Percentiles rank a stretch among this genome's conserved stretches.
Conservation (phyloP, 1,140 invertebrate genomes). For the Pseudomyrmex cubaensis region DNA sequence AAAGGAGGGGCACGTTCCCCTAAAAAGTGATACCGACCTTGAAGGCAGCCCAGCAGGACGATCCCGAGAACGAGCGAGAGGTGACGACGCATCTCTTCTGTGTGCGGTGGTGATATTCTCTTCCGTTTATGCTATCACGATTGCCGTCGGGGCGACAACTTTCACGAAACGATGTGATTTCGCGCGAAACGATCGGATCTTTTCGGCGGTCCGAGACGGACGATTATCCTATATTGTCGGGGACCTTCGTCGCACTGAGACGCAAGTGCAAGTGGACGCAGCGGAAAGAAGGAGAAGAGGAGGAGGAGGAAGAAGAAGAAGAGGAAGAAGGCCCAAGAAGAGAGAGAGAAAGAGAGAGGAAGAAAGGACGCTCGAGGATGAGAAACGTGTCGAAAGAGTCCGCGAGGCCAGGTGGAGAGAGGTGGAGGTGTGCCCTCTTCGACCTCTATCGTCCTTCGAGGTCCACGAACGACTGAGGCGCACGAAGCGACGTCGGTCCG, state of each 20-base stretch:
- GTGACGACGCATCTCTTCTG: slow-evolving; percentile 79
- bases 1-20: too few relatives aligned
- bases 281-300: slow-evolving; percentile 47
- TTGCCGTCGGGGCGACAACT: slow-evolving; percentile 18
- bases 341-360: slow-evolving; percentile 35
- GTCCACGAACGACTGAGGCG: slow-evolving; percentile 84
- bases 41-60: slow-evolving; percentile 80
- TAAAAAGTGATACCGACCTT: slow-evolving; percentile 79
- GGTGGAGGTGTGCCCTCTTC: slow-evolving; percentile 82
- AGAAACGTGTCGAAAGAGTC: slow-evolving; percentile 45
- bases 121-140: slow-evolving; percentile 35
- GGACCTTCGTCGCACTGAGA: slow-evolving; percentile 39
- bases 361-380: slow-evolving; percentile 46
- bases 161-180: slow-evolving; percentile 35
- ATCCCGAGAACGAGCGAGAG: slow-evolving; percentile 75
- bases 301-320: slow-evolving; percentile 33
- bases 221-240: slow-evolving; percentile 35
- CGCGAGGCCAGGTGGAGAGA: slow-evolving; percentile 75
- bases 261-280: slow-evolving; percentile 32
- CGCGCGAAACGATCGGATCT: slow-evolving; percentile 1
- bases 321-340: slow-evolving; percentile 5
- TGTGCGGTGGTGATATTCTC: slow-evolving; percentile 6
- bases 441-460: slow-evolving; percentile 85
- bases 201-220: slow-evolving; percentile 16
- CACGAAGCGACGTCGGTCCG: slow-evolving; percentile 79